Evolutionary conservation across 1,140 invertebrate genomes (phyloP), one percentile per base, ranked within the genome.

Genomic region (Lysiphlebus fabarum): DNA sequence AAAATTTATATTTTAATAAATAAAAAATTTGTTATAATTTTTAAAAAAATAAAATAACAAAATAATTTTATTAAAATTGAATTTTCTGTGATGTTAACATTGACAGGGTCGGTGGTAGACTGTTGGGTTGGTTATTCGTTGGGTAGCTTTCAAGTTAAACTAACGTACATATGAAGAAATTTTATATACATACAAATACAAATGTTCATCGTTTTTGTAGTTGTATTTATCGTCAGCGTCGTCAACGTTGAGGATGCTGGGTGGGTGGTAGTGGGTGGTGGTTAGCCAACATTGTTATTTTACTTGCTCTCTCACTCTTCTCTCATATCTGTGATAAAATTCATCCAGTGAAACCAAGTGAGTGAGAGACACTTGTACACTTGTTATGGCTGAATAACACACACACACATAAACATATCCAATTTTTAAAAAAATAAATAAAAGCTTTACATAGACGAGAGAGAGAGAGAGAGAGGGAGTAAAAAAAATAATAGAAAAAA

Each of bases 201-300:
- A 17, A 17, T 17, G 17, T 17, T 17, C 17, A 17, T 17, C 17
- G 17, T 17, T 1, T 1, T 17, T 17, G 17, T 17, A 17, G 1
- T 17, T 34, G 6, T 12, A 2, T 47, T 61, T 58, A 58, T 58
- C 62, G 64, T 63, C 65, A 59, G 61, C 64, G 62, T 64, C 62
- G 66, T 64, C 53, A 58, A 48, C 63, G 67, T 55, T 68, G 61
- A 59, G 62, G 67, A 70, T 68, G 66, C 68, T 67, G 66, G 58
- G 63, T 62, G 62, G 65, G 61, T 62, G 56, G 61, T 17, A 56
- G 63, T 62, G 62, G 65, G 61, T 62, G 56, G 61, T 17, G 17
- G 61, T 50, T 53, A 49, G 62, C 37, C 41, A 60, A 50, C 61
- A 45, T 44, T 62, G 56, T 36, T 41, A 12, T n/a, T 34, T 40